Percentiles rank a stretch among this genome's conserved stretches.
These are phyloP conservation scores for Hetaerina americana DNA, from an alignment of 1,140 invertebrate species.

Conservation along the genomic window DNA sequence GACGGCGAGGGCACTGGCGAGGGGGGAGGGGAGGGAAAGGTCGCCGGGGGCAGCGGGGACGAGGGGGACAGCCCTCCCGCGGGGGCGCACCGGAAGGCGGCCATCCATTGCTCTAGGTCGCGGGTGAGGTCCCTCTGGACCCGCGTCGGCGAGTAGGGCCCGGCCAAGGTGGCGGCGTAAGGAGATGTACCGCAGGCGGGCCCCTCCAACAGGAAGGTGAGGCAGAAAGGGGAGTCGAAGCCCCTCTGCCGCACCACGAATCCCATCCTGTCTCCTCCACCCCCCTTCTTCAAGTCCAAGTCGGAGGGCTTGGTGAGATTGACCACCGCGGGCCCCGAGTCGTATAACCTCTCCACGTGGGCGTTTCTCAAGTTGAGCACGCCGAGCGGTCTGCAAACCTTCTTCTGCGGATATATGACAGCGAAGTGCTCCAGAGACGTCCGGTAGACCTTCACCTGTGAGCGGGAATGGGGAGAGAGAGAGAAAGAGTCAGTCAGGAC, in stretches of 20 bases:
- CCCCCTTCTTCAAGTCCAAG: not conserved
- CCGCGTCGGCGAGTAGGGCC: too few relatives aligned
- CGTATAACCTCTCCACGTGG: conserved; percentile 33
- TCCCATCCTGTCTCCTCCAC: conserved; percentile 20
- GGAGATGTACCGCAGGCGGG: conserved; percentile 19
- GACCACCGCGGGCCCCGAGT: conserved; percentile 28
- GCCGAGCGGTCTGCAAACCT: conserved; percentile 43
- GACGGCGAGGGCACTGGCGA: too few relatives aligned
- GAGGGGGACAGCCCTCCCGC: conserved; percentile 37
- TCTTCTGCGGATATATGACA: conserved; percentile 49
- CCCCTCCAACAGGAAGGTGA: conserved; percentile 43
- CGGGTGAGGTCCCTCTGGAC: conserved; percentile 17
- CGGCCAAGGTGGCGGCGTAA: not conserved
- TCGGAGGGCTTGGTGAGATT: too few relatives aligned
- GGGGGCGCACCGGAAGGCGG: conserved; percentile 40
- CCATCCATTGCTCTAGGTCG: conserved; percentile 45
- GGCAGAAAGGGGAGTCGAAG: conserved; percentile 40
- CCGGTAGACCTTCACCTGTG: conserved; percentile 49
- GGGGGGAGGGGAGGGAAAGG: too few relatives aligned
- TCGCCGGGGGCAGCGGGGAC: conserved; percentile 40
- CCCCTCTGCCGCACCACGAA: conserved; percentile 44
- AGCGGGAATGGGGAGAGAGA: too few relatives aligned
- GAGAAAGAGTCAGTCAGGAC: too few relatives aligned
- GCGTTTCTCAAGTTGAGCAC: conserved; percentile 49
- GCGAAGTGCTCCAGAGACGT: conserved; percentile 52